A percentile compares a stretch with the other conserved stretches of the same genome.
phyloP scores from a whole-genome alignment of 2,888 invertebrate genomes.

The Lottia scabra region DNA sequence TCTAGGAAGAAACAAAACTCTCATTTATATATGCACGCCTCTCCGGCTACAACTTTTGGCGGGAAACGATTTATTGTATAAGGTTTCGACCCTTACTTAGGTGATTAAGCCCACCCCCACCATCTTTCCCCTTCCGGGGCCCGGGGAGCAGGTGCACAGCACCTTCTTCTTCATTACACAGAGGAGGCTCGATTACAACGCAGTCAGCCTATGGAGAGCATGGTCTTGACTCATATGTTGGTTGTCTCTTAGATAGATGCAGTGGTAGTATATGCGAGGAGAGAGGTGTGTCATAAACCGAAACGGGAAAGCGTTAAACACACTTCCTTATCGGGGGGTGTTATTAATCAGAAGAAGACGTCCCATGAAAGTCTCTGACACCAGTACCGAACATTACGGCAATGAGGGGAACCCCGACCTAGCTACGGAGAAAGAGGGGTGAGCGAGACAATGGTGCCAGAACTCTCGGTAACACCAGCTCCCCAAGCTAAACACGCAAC shows the following conservation, averaged over 20 bases:
- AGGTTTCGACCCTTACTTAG: too few species aligned
- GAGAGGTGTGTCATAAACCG: not conserved
- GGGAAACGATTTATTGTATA: too few species aligned
- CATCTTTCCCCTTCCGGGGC: too few species aligned
- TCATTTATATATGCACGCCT: too few species aligned
- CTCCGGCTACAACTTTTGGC: too few species aligned
- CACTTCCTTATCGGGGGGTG: not conserved
- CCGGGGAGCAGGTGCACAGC: too few species aligned
- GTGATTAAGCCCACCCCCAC: too few species aligned
- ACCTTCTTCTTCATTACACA: too few species aligned
- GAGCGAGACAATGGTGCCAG: constrained; percentile 51
- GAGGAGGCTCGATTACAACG: too few species aligned
- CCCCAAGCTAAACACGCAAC: constrained; percentile 27
- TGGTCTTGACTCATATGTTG: constrained; percentile 9
- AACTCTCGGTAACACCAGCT: constrained; percentile 51
- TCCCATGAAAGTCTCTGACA: constrained; percentile 1
- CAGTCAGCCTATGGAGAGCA: constrained; percentile 22
- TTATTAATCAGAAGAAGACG: not conserved
- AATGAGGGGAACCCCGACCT: constrained; percentile 9
- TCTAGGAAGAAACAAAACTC: too few species aligned
- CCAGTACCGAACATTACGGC: constrained; percentile 20
- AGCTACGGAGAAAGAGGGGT: constrained; percentile 2
- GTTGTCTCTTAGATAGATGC: not conserved
- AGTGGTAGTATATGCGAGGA: not conserved
- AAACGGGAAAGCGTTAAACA: not conserved